A percentile compares a stretch with the other conserved stretches of the same genome.
These are phyloP conservation scores for Etia nguti DNA, from an alignment of 2,113 vertebrate species.

Conservation along the genomic window DNA sequence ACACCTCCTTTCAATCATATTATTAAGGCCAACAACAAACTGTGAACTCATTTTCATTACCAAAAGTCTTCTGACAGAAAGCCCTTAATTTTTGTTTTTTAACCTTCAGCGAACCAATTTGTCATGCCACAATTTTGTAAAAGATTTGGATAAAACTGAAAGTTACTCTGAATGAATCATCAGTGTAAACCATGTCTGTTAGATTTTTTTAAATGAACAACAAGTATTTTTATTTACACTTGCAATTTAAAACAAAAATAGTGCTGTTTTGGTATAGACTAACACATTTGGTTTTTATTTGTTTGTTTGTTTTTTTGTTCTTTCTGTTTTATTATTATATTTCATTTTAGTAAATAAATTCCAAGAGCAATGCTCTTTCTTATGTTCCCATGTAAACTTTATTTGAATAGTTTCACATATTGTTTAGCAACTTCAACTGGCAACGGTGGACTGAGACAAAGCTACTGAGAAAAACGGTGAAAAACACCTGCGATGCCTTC, in stretches of 20 bases:
- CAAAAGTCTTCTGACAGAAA: background rate
- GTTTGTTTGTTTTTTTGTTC: background rate
- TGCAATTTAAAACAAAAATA: background rate
- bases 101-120: rapidly evolving
- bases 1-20: background rate
- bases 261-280: background rate
- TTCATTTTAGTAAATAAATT: background rate
- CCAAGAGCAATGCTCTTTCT: background rate
- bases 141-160: background rate
- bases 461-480: background rate
- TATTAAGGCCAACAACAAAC: background rate
- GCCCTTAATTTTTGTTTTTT: background rate
- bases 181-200: background rate
- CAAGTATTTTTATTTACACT: background rate
- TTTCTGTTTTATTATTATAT: background rate
- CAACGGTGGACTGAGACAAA: background rate
- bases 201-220: rapidly evolving
- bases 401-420: background rate
- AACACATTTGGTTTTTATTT: background rate
- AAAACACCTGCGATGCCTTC: background rate
- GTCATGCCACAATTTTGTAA: background rate
- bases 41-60: background rate
- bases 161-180: background rate
- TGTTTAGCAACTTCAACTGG: background rate
- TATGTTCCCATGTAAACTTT: background rate